Evolutionary conservation across 2,888 invertebrate genomes (phyloP).

Genomic region (Operophtera brumata): DNA sequence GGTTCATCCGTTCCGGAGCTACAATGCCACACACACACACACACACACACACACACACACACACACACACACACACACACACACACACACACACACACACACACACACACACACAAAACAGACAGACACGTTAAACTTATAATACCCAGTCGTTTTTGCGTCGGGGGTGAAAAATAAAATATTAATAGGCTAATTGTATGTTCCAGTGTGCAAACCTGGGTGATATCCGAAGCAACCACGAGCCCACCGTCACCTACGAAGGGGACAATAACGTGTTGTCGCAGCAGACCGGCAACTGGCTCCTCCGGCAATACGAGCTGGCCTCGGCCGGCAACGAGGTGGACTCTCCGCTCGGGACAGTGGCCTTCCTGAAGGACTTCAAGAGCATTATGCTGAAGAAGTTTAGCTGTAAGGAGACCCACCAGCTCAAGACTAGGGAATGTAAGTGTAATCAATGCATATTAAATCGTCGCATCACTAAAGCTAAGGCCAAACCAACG

Average conservation of each 20-base stretch:
- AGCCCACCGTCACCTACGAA: slow-evolving; percentile 95
- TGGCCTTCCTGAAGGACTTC: slow-evolving; percentile 81
- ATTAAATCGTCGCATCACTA: too few species aligned
- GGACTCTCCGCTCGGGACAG: slow-evolving; percentile 86
- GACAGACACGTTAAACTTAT: too few species aligned
- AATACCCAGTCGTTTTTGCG: too few species aligned
- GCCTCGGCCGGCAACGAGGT: slow-evolving; percentile 64
- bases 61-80: too few species aligned
- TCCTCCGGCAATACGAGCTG: slow-evolving; percentile 84
- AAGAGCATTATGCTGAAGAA: slow-evolving; percentile 34
- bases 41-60: too few species aligned
- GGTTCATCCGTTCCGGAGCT: too few species aligned
- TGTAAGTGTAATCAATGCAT: slow-evolving; percentile 54
- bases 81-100: too few species aligned
- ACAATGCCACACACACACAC: too few species aligned
- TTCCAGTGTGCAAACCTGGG: slow-evolving; percentile 89
- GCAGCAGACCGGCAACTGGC: slow-evolving; percentile 95
- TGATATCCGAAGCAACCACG: slow-evolving; percentile 91
- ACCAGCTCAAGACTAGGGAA: slow-evolving; percentile 52
- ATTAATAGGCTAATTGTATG: too few species aligned
- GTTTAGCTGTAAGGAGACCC: slow-evolving; percentile 47
- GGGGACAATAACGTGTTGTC: slow-evolving; percentile 96
- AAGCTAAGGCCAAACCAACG: too few species aligned
- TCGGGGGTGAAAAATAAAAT: too few species aligned
- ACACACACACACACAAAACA: too few species aligned